Percentiles rank a stretch among this genome's conserved stretches.
Conservation (phyloP, 2,113 vertebrate genomes). For the Gallinago media region DNA sequence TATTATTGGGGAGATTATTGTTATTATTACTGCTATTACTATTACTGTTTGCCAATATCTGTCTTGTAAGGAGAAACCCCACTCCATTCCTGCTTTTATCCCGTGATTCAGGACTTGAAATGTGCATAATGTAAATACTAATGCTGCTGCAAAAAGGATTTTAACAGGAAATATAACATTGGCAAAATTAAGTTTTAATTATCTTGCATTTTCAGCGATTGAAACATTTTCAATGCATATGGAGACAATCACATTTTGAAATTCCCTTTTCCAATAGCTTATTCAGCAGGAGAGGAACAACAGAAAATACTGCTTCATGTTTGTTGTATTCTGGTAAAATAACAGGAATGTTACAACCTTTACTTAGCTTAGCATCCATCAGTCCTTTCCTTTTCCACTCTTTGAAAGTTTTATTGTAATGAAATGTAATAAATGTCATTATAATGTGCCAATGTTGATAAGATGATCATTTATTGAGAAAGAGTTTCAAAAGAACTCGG, state of each 20-base stretch:
- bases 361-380: conserved; percentile 62
- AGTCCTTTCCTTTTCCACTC: conserved; percentile 19
- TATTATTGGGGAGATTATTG: neutral
- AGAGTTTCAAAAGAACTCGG: neutral
- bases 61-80: neutral
- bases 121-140: neutral
- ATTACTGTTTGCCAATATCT: neutral
- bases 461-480: conserved; percentile 46
- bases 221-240: neutral
- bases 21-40: neutral
- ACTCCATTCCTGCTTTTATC: neutral
- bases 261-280: conserved; percentile 8
- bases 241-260: neutral
- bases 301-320: conserved; percentile 17
- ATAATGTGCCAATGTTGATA: conserved; percentile 58
- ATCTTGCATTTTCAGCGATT: neutral
- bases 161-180: neutral
- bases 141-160: neutral
- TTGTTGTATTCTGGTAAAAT: conserved; percentile 56
- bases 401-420: conserved; percentile 65
- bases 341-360: conserved; percentile 34
- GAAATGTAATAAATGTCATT: conserved; percentile 61
- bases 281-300: conserved; percentile 13
- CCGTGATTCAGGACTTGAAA: neutral
- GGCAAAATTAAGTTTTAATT: neutral